Evolutionary conservation across 2,797 vertebrate genomes (phyloP).

Genomic region (Geotria australis): DNA sequence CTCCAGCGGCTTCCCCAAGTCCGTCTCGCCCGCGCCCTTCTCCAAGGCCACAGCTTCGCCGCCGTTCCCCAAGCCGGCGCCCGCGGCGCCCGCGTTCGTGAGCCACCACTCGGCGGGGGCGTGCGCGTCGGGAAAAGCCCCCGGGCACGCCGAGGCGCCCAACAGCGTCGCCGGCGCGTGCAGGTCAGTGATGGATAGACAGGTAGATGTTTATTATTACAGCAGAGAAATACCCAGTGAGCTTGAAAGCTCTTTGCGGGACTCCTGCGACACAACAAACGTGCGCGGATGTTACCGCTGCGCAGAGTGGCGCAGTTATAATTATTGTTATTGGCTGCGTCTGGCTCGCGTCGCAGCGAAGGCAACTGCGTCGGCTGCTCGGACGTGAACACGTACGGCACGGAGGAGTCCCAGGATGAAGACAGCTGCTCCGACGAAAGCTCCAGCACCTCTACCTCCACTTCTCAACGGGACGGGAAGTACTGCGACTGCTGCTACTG

Average conservation of each 20-base stretch:
- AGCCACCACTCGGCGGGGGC: slow-evolving; percentile 27
- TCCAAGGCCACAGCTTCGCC: slow-evolving; percentile 26
- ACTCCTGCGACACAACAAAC: too few species aligned
- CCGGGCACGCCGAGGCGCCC: too few species aligned
- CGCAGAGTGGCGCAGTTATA: too few species aligned
- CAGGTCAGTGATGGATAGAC: too few species aligned
- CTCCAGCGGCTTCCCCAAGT: too few species aligned
- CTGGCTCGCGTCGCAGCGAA: not conserved
- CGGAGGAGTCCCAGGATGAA: slow-evolving; percentile 77
- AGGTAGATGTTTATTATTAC: too few species aligned
- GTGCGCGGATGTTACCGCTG: too few species aligned
- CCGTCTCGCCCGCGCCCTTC: slow-evolving; percentile 31
- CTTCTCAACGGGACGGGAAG: slow-evolving; percentile 95
- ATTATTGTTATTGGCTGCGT: too few species aligned
- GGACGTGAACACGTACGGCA: slow-evolving; percentile 28
- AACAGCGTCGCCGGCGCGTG: too few species aligned
- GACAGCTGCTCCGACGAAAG: slow-evolving; percentile 97
- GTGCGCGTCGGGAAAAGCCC: too few species aligned
- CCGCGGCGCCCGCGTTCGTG: slow-evolving; percentile 38
- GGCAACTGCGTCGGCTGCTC: not conserved
- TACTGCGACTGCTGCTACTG: slow-evolving; percentile 99
- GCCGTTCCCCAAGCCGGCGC: slow-evolving; percentile 43
- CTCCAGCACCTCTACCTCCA: slow-evolving; percentile 92
- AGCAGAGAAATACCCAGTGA: too few species aligned
- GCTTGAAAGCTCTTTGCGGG: too few species aligned